These are phyloP conservation scores for Prinia subflava DNA, from an alignment of 2,113 vertebrate genomes.

Conservation along the genomic window DNA sequence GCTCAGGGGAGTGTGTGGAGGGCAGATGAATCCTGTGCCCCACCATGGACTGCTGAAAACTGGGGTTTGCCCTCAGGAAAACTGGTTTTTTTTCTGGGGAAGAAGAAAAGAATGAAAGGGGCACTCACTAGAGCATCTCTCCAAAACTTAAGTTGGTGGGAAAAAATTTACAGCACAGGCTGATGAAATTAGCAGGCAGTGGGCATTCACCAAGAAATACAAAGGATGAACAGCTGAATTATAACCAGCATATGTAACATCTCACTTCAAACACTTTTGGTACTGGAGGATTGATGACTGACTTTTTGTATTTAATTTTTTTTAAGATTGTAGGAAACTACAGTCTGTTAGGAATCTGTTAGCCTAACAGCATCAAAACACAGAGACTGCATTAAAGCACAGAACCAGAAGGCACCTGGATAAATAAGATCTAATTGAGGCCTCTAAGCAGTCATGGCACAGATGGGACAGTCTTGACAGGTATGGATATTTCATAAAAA, in stretches of 20 bases:
- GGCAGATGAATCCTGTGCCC: neutral
- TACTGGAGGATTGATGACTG: neutral
- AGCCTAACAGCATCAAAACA: neutral
- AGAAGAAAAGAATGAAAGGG: neutral
- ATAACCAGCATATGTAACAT: neutral
- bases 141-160: neutral
- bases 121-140: neutral
- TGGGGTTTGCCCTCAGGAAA: neutral
- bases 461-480: neutral
- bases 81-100: neutral
- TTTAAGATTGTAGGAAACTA: neutral
- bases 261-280: neutral
- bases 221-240: neutral
- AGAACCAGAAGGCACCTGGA: neutral
- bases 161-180: neutral
- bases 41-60: neutral
- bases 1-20: neutral
- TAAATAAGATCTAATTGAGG: neutral
- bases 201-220: neutral
- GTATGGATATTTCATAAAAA: neutral
- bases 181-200: neutral
- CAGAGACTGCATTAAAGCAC: neutral
- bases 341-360: neutral
- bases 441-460: neutral
- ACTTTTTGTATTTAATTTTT: neutral